phyloP scores from a whole-genome alignment of 2,888 invertebrate species.

The Plemyria rubiginata region DNA sequence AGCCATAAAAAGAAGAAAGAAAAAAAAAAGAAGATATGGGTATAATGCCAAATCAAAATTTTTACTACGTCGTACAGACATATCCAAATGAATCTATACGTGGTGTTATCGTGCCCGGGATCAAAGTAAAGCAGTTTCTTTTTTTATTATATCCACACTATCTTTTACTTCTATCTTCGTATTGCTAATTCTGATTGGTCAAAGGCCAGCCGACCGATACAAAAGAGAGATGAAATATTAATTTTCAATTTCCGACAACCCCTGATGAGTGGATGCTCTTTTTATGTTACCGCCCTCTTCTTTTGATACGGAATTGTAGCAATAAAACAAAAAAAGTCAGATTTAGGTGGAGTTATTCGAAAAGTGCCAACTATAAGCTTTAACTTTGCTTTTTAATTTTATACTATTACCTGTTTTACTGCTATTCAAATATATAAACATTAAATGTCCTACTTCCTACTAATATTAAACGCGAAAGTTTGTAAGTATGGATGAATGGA shows the following conservation, averaged over 20 bases:
- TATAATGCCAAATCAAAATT: too few species aligned
- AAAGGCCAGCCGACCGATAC: constrained; percentile 52
- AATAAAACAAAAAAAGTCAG: constrained; percentile 23
- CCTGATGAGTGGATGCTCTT: constrained; percentile 48
- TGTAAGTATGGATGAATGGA: too few species aligned
- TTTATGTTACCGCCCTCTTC: constrained; percentile 36
- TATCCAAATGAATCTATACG: too few species aligned
- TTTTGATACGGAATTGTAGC: constrained; percentile 27
- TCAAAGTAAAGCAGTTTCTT: too few species aligned
- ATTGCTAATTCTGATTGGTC: constrained; percentile 60
- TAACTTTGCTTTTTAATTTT: neutral
- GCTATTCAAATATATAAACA: too few species aligned
- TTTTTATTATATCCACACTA: neutral
- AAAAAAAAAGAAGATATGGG: too few species aligned
- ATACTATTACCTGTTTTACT: too few species aligned
- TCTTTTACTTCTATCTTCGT: neutral
- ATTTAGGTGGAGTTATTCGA: constrained; percentile 10
- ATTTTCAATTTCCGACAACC: constrained; percentile 63
- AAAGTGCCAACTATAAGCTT: neutral
- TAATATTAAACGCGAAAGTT: too few species aligned
- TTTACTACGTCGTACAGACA: too few species aligned
- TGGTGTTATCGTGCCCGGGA: too few species aligned
- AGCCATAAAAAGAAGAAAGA: too few species aligned
- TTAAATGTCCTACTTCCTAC: too few species aligned
- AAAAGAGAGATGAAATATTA: constrained; percentile 59